A percentile compares a stretch with the other conserved stretches of the same genome.
Conservation (phyloP, 2,113 vertebrate genomes). For the Phaetusa simplex region DNA sequence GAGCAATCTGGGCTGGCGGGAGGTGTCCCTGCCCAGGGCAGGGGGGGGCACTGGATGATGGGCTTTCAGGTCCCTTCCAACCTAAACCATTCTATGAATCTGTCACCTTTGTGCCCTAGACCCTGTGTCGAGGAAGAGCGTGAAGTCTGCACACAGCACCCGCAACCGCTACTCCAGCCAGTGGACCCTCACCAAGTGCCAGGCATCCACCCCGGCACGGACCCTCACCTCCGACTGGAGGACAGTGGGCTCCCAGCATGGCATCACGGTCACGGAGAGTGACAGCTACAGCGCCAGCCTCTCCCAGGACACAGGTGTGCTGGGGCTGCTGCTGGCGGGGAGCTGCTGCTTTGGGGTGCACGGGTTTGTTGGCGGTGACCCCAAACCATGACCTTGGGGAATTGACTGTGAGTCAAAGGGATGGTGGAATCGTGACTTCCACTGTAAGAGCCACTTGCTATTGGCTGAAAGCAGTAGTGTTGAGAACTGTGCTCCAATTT, state of each 20-base stretch:
- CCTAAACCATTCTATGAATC: background rate
- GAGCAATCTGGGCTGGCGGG: background rate
- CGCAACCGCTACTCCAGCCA: slow-evolving; percentile 98
- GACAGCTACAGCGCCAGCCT: slow-evolving; percentile 99
- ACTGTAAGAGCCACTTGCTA: rapidly evolving
- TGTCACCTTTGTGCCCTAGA: slow-evolving; percentile 67
- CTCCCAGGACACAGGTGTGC: slow-evolving; percentile 92
- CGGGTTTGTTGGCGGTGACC: rapidly evolving
- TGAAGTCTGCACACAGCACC: slow-evolving; percentile 94
- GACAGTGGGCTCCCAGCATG: slow-evolving; percentile 94
- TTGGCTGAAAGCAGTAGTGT: background rate
- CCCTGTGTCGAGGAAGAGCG: slow-evolving; percentile 94
- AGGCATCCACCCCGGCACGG: slow-evolving; percentile 92
- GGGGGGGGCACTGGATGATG: background rate
- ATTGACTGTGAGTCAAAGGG: rapidly evolving
- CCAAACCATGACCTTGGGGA: rapidly evolving
- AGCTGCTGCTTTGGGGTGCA: rapidly evolving
- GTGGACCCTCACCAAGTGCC: slow-evolving; percentile 98
- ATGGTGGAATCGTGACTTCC: rapidly evolving
- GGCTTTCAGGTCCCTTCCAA: background rate
- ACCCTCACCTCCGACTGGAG: slow-evolving; percentile 98
- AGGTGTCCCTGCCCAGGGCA: background rate
- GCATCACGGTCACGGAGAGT: slow-evolving; percentile 96
- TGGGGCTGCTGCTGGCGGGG: background rate
- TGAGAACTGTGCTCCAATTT: rapidly evolving